phyloP scores from a whole-genome alignment of 2,797 vertebrate species.

The Nannoperca obscura region DNA sequence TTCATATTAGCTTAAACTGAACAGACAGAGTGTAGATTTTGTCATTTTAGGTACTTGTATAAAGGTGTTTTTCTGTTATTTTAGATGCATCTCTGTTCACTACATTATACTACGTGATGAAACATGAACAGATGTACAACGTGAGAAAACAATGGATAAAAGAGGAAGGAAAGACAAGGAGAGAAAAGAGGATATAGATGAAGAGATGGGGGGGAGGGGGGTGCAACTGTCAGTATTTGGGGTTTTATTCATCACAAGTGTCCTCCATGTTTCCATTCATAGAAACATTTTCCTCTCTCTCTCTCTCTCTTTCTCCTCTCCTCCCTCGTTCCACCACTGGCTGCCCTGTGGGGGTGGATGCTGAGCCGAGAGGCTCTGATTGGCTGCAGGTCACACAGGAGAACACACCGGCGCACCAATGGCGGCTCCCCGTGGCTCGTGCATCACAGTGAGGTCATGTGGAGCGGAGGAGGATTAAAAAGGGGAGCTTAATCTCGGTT shows the following conservation, averaged over 20 bases:
- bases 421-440: constrained; percentile 41
- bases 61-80: background rate
- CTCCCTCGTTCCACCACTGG: constrained; percentile 57
- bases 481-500: constrained; percentile 72
- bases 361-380: constrained; percentile 70
- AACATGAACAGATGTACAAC: background rate
- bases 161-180: constrained; percentile 6
- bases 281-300: constrained; percentile 66
- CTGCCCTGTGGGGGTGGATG: constrained; percentile 67
- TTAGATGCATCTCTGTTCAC: background rate
- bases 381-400: constrained; percentile 73
- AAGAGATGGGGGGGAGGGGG: constrained; percentile 3
- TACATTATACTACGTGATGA: background rate
- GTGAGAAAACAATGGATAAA: background rate
- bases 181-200: background rate
- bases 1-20: too few species aligned
- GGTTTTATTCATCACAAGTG: constrained; percentile 39
- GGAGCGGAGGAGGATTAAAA: constrained; percentile 80
- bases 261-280: constrained; percentile 84
- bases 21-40: too few species aligned
- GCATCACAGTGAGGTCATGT: constrained; percentile 80
- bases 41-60: background rate
- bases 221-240: constrained; percentile 31
- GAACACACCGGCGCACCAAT: constrained; percentile 74
- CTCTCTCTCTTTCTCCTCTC: constrained; percentile 11